phyloP scores from a whole-genome alignment of 2,888 invertebrate species.

The Bellardia bayeri region DNA sequence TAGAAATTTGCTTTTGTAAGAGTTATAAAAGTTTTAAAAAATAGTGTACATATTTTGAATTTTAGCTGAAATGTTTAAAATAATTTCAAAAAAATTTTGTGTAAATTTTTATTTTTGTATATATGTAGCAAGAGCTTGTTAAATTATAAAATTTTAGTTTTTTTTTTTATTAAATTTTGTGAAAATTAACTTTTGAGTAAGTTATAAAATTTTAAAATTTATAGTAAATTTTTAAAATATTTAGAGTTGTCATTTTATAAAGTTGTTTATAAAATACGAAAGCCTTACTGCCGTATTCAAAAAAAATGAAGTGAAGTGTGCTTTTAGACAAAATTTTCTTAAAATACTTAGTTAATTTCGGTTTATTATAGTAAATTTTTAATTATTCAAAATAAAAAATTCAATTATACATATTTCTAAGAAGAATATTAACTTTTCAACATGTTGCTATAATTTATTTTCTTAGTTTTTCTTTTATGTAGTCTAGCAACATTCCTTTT shows the following conservation, averaged over 20 bases:
- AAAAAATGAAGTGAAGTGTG: too few relatives aligned
- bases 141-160: background rate
- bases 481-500: slow-evolving; percentile 41
- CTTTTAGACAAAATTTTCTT: too few relatives aligned
- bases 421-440: slow-evolving; percentile 11
- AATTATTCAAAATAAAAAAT: too few relatives aligned
- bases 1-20: too few relatives aligned
- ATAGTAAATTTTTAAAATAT: background rate
- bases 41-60: too few relatives aligned
- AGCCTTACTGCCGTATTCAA: too few relatives aligned
- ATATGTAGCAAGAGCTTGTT: background rate
- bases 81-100: too few relatives aligned
- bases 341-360: too few relatives aligned
- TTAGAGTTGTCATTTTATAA: background rate
- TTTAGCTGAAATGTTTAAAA: too few relatives aligned
- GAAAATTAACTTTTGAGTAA: background rate
- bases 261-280: background rate
- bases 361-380: background rate
- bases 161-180: background rate
- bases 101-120: too few relatives aligned
- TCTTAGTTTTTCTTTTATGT: background rate
- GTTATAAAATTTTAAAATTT: background rate
- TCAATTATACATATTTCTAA: too few relatives aligned
- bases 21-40: too few relatives aligned
- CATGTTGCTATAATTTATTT: slow-evolving; percentile 13